A percentile compares a stretch with the other conserved stretches of the same genome.
phyloP scores from a whole-genome alignment of 2,797 vertebrate genomes.

The Scyliorhinus canicula region DNA sequence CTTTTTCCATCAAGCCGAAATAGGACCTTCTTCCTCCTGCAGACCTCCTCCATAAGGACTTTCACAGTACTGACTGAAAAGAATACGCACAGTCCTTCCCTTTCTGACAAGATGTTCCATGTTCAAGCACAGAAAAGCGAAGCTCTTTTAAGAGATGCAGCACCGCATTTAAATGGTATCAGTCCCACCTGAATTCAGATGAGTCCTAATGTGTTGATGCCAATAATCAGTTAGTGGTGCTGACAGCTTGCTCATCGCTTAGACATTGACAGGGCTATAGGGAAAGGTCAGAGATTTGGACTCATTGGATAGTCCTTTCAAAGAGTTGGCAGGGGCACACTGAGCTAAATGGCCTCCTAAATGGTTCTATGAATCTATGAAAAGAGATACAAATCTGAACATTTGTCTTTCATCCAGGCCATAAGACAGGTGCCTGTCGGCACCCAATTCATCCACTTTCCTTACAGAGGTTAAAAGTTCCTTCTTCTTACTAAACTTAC shows the following conservation, averaged over 20 bases:
- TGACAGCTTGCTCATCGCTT: background rate
- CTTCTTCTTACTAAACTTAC: background rate
- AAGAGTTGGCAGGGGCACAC: background rate
- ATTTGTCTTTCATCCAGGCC: background rate
- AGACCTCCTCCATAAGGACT: background rate
- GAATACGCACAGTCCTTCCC: background rate
- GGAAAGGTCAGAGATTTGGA: background rate
- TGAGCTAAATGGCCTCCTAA: background rate
- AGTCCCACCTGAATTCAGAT: background rate
- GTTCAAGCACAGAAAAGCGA: background rate
- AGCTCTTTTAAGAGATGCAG: background rate
- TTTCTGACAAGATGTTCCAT: background rate
- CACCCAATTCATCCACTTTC: background rate
- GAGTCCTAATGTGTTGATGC: no score
- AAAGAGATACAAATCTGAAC: background rate
- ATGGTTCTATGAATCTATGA: background rate
- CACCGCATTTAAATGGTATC: background rate
- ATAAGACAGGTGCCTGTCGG: background rate
- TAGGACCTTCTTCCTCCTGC: background rate
- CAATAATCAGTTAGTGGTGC: background rate
- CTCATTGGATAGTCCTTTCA: background rate
- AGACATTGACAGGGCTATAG: background rate
- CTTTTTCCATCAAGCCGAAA: background rate
- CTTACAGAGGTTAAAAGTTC: background rate
- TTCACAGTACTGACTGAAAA: background rate